Base-by-base conservation (phyloP, 2,113 vertebrate species). In the Vidua macroura region DNA sequence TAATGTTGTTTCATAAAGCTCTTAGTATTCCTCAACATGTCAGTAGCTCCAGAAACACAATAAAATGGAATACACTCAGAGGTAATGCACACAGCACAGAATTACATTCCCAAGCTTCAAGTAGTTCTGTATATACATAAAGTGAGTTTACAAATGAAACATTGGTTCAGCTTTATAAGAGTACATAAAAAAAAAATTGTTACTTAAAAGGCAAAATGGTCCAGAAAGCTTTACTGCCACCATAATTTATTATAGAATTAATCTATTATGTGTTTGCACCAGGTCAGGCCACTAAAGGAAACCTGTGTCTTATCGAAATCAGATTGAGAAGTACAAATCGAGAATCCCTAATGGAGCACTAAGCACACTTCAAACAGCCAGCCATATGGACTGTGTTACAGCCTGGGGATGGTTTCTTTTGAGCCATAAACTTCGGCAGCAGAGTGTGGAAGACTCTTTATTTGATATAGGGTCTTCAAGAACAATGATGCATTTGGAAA, bases 341-440 rank as follows among this genome's bases (percentile, higher is more conserved):
- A 97, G 96, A 97, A 96, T 96, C 96, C 94, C 95, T 97, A 97
- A 98, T 97, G 98, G 97, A 98, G 93, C 95, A 97, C 96, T 97
- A 97, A 98, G 97, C 91, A 55, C 96, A 98, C 98, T 98, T 98
- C 97, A 98, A 98, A 98, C 97, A 96, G 92, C 39, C 92, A 94
- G 88, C 87, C 98, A 98, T 98, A 98, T 98, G 98, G 98, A 98
- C 84, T 97, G 83, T 95, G 95, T 98, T 98, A 98, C 80, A 88
- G 84, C 86, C 88, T 95, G 91, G 80, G 87, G 97, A 98, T 96
- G 95, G 80, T 95, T 98, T 96, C 93, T 95, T 70, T 95, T 95
- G 90, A 97, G 75, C 96, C 95, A 81, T 97, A 97, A 97, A 96
- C 92, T 94, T 86, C 88, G 15, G 83, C 82, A 96, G 83, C 76